Conservation (phyloP, 2,888 invertebrate species). For the Machimus rusticus region DNA sequence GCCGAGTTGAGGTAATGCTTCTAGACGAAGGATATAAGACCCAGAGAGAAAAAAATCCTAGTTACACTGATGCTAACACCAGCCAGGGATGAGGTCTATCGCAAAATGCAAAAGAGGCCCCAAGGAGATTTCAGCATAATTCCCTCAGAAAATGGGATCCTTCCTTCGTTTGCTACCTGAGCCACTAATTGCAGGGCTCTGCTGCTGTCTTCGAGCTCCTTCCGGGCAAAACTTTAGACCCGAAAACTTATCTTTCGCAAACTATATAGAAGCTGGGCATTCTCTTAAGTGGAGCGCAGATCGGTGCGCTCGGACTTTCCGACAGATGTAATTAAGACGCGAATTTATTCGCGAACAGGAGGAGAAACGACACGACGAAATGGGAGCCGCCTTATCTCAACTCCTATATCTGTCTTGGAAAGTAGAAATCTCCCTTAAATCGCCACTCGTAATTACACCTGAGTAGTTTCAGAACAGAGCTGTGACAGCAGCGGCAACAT, state of each 20-base stretch:
- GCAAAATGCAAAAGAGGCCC: constrained; percentile 19
- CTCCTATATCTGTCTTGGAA: not conserved
- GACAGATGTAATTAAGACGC: constrained; percentile 15
- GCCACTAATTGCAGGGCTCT: not conserved
- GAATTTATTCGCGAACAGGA: not conserved
- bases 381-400: not conserved
- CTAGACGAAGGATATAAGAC: not conserved
- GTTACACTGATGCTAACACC: not conserved
- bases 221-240: not conserved
- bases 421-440: not conserved
- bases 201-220: not conserved
- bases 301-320: not conserved
- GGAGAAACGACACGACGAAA: not conserved
- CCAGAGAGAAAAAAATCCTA: not conserved
- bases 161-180: not conserved
- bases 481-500: not conserved
- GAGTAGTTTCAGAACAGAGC: not conserved
- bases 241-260: not conserved
- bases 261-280: not conserved
- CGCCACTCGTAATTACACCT: not conserved
- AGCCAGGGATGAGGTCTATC: not conserved
- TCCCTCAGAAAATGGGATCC: not conserved
- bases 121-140: not conserved
- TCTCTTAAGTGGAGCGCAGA: not conserved
- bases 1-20: not conserved